phyloP scores from a whole-genome alignment of 64 coral and sea anemone genomes.

The Cladopsammia gracilis region DNA sequence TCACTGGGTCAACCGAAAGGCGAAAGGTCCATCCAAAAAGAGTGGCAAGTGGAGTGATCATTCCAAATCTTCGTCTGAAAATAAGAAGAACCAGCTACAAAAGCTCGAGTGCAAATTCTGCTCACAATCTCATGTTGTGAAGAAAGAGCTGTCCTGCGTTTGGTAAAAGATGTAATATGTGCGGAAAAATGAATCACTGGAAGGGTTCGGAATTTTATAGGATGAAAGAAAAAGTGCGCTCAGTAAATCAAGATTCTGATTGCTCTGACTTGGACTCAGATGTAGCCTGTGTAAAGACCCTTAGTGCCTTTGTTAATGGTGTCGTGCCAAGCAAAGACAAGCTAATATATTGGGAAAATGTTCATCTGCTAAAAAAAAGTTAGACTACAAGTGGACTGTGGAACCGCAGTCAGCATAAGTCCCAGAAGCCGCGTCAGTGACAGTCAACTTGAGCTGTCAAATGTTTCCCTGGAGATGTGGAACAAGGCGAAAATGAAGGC shows the following conservation, averaged over 20 bases:
- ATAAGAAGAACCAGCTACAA: not conserved
- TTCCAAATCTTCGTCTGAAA: not conserved
- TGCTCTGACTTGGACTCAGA: slow-evolving; percentile 52
- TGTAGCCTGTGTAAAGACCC: not conserved
- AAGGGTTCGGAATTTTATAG: slow-evolving; percentile 41
- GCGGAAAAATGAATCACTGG: slow-evolving; percentile 49
- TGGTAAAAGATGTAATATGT: slow-evolving; percentile 51
- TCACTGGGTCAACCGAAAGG: not conserved
- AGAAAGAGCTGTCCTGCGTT: slow-evolving; percentile 56
- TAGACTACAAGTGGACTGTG: slow-evolving; percentile 62
- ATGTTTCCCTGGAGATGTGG: slow-evolving; percentile 56
- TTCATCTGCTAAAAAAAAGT: slow-evolving; percentile 18
- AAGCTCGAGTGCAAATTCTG: slow-evolving; percentile 57
- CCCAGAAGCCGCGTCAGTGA: slow-evolving; percentile 43
- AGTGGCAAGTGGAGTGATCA: not conserved
- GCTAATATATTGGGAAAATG: slow-evolving; percentile 48
- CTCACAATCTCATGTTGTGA: not conserved
- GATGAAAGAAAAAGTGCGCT: not conserved
- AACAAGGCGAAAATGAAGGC: slow-evolving; percentile 63
- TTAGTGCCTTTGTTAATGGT: slow-evolving; percentile 32
- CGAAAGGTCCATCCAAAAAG: not conserved
- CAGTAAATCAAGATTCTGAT: not conserved
- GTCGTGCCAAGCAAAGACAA: not conserved
- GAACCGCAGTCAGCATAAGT: slow-evolving; percentile 45
- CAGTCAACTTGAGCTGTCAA: slow-evolving; percentile 12